These are phyloP conservation scores for Catostomus latipinnis DNA, from an alignment of 2,797 vertebrate genomes.

Conservation along the genomic window DNA sequence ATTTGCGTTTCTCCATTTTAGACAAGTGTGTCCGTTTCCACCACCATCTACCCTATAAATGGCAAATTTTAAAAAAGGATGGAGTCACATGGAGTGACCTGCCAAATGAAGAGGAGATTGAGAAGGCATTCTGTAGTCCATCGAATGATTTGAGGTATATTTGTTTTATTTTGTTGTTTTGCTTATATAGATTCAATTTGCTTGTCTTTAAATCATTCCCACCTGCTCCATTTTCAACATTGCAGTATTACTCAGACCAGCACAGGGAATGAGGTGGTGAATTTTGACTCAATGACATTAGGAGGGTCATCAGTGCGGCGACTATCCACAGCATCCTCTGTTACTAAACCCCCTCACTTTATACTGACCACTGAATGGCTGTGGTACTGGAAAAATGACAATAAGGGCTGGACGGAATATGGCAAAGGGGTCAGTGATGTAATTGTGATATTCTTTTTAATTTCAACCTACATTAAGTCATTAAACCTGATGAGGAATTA, in stretches of 20 bases:
- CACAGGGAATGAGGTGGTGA: conserved; percentile 60
- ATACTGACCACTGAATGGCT: conserved; percentile 92
- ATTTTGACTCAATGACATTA: conserved; percentile 82
- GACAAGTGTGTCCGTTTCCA: conserved; percentile 84
- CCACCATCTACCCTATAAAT: conserved; percentile 88
- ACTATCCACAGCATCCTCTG: conserved; percentile 87
- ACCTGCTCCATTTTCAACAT: background rate
- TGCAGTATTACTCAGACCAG: conserved; percentile 25
- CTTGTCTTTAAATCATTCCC: background rate
- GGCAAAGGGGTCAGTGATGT: conserved; percentile 78
- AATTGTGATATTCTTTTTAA: background rate
- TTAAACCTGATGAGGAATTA: no score
- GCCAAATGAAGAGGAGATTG: conserved; percentile 80
- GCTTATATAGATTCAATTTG: background rate
- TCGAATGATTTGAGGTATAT: conserved; percentile 53
- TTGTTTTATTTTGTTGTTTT: background rate
- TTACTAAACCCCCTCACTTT: conserved; percentile 84
- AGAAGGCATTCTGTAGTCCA: conserved; percentile 86
- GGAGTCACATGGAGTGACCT: conserved; percentile 80
- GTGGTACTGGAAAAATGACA: conserved; percentile 91
- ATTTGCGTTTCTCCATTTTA: conserved; percentile 60
- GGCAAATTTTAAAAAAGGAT: conserved; percentile 78
- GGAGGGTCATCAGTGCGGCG: conserved; percentile 77
- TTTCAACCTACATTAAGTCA: background rate
- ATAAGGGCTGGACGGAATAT: conserved; percentile 83